Base-by-base conservation (phyloP, 2,113 vertebrate genomes). In the Martes martes region DNA sequence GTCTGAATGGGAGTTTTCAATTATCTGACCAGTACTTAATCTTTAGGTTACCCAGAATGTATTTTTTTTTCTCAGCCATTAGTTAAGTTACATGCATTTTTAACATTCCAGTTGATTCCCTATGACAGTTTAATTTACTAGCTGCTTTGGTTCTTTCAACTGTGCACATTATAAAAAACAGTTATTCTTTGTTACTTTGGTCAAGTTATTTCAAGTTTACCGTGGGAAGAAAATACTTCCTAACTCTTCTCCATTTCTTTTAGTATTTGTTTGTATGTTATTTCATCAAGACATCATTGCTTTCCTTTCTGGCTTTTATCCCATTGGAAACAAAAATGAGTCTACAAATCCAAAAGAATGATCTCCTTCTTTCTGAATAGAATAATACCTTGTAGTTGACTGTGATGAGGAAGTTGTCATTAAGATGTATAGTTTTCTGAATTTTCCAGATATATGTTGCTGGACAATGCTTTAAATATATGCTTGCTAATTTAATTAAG, bases 51-150 rank as follows among this genome's bases (percentile, higher is more conserved):
- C 21, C 39, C 55, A 23, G 19, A 93, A 93, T 91, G 67, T 73
- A 85, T 81, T 90, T 52, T 31, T 81, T 33, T 85, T 97, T 59
- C 45, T 95, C 14, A 91, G 36, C 33, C 57, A 95, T 61, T 85
- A 67, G 57, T 88, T 67, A 95, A 57, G 21, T 80, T 88, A 52
- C 81, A 63, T 59, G 26, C 14, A 73, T 82, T 89, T 84, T 57
- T 87, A 82, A 61, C 33, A 83, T 94, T 88, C 39, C 67, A 31
- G 23, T 93, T 88, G 52, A 87, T 94, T 87, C 87, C 73, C n/a
- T 89, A 13, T 91, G 78, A 84, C 42, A 76, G 55, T 93, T 97
- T 84, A 91, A 96, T 91, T 97, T 95, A 52, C 52, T 79, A 78
- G 23, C 9, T 73, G 28, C n/a, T 94, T 69, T 87, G 39, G 24